phyloP scores from a whole-genome alignment of 2,888 invertebrate genomes.

The Pachymerium ferrugineum region DNA sequence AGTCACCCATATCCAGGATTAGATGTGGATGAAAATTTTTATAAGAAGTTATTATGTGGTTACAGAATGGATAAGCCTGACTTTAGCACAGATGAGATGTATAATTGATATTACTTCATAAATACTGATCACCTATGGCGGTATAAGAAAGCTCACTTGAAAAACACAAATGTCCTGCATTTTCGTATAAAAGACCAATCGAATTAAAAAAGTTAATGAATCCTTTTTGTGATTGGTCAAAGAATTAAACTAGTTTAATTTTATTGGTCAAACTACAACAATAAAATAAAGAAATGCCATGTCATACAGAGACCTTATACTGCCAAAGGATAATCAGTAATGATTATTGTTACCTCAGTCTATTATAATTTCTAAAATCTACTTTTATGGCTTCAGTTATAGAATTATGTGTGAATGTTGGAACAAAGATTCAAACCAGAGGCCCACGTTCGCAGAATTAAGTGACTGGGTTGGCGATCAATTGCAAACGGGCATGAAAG shows the following conservation, averaged over 20 bases:
- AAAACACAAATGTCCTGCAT: no score
- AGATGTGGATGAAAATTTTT: slow-evolving; percentile 44
- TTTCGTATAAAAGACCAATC: no score
- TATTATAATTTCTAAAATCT: neutral
- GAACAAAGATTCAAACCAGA: slow-evolving; percentile 28
- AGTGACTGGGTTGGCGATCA: slow-evolving; percentile 17
- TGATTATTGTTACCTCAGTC: no score
- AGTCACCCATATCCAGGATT: slow-evolving; percentile 41
- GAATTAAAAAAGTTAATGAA: no score
- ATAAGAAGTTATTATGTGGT: slow-evolving; percentile 47
- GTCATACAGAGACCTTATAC: no score
- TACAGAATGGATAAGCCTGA: slow-evolving; percentile 50
- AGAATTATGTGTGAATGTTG: slow-evolving; percentile 35
- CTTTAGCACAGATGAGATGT: slow-evolving; percentile 45
- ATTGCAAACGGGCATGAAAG: neutral
- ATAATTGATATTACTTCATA: no score
- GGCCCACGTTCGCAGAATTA: slow-evolving; percentile 33
- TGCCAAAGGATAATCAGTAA: no score
- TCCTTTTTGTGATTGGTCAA: no score
- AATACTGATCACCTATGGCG: no score
- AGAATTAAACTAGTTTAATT: slow-evolving; percentile 34
- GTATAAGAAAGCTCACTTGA: no score
- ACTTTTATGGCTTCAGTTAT: slow-evolving; percentile 14
- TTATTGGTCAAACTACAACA: neutral
- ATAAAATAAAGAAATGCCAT: no score